Evolutionary conservation across 2,113 vertebrate genomes (phyloP).

Genomic region (Perognathus longimembris): DNA sequence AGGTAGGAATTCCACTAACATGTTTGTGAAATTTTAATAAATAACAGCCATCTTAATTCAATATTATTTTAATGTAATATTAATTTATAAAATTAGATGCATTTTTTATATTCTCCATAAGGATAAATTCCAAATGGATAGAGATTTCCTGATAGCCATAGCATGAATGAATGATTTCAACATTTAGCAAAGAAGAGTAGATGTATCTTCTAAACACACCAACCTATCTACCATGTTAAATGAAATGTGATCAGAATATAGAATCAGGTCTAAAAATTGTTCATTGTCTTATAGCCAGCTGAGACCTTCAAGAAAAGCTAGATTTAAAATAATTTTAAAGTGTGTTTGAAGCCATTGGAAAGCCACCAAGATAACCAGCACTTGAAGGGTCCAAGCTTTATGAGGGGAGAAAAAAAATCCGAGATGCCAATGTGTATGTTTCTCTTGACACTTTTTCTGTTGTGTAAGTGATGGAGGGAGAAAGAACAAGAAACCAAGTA

Average conservation of each 20-base stretch:
- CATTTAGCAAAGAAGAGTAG: not conserved
- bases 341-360: conserved; percentile 31
- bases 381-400: not conserved
- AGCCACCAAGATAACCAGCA: conserved; percentile 24
- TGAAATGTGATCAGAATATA: conserved; percentile 48
- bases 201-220: conserved; percentile 19
- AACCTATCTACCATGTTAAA: conserved; percentile 28
- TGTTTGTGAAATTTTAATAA: conserved; percentile 26
- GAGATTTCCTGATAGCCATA: conserved; percentile 21
- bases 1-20: conserved; percentile 25
- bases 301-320: conserved; percentile 25
- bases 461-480: not conserved
- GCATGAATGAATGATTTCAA: conserved; percentile 11
- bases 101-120: conserved; percentile 20
- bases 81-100: conserved; percentile 31
- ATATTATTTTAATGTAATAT: not conserved
- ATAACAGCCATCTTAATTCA: conserved; percentile 31
- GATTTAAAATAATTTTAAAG: not conserved
- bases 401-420: not conserved
- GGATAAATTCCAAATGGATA: conserved; percentile 23
- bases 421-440: not conserved
- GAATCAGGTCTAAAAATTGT: not conserved
- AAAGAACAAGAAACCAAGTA: conserved; percentile 8
- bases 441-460: conserved; percentile 13
- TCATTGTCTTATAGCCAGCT: not conserved